These are phyloP conservation scores for Eidolon helvum DNA, from an alignment of 2,113 vertebrate genomes.

Conservation along the genomic window DNA sequence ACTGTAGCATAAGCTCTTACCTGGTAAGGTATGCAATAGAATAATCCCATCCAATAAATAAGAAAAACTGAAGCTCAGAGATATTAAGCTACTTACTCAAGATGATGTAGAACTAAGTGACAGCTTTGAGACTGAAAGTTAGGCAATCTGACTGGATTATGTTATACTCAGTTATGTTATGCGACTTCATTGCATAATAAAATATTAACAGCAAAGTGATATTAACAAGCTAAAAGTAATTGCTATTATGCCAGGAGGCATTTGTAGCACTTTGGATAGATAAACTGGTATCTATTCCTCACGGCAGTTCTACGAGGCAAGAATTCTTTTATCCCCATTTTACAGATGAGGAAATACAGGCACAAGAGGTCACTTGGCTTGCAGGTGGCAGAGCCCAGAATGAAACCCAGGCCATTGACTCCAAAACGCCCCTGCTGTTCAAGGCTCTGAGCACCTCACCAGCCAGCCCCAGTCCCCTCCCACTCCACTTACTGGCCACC, in stretches of 20 bases:
- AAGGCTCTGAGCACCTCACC: not conserved
- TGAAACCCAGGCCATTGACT: not conserved
- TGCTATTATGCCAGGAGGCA: not conserved
- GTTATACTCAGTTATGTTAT: not conserved
- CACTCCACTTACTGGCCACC: constrained; percentile 87
- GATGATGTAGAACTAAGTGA: not conserved
- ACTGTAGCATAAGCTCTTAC: fast-evolving
- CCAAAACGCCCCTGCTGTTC: not conserved
- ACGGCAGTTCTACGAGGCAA: not conserved
- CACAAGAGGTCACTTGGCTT: not conserved
- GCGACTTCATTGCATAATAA: not conserved
- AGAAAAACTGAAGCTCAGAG: not conserved
- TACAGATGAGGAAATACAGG: not conserved
- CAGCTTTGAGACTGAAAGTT: not conserved
- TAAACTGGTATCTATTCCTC: not conserved
- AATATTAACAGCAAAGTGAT: not conserved
- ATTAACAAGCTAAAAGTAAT: not conserved
- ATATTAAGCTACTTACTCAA: not conserved
- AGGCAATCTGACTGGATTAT: not conserved
- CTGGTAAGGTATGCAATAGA: no score
- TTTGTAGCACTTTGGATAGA: not conserved
- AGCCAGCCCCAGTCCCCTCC: not conserved
- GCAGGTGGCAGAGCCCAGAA: not conserved
- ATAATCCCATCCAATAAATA: not conserved
- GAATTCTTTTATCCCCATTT: not conserved